Evolutionary conservation across 2,888 invertebrate genomes (phyloP), one percentile per base, ranked within the genome.

Genomic region (Sphaeridia pumilis): DNA sequence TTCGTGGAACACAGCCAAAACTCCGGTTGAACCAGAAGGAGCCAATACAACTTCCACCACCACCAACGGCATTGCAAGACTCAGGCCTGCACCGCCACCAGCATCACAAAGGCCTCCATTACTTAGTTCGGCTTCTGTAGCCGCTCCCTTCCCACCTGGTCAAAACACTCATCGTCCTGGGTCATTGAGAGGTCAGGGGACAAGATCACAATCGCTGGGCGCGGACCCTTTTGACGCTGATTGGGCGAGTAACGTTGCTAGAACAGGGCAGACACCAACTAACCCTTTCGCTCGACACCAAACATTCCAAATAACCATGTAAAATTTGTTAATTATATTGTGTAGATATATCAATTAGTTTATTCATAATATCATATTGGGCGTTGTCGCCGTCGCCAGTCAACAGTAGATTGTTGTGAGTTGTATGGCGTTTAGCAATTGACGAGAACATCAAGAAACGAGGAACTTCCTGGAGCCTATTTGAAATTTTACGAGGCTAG

Each of bases 151-250:
- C 14, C 21, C 17, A 20, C 28, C 28, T 31, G 34, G 36, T n/a
- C 41, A 41, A 31, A 25, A 42, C 5, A 17, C 36, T 20, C n/a
- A 17, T 3, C 24, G 45, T n/a, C 45, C 45, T n/a, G 51, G 46
- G 22, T 60, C 59, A 51, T 58, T 63, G 43, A 62, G 58, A 52
- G 65, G 56, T n/a, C 60, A 63, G 7, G 51, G 56, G 14, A 42
- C 52, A 10, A 52, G 65, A 47, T 61, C 62, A 28, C 62, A 61
- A 49, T 65, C 52, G 45, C 60, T 55, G 67, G 75, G 20, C n/a
- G 59, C 55, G 14, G 84, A 87, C 72, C 87, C 87, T 0, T 87
- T 87, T 68, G 85, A 87, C 68, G 85, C 86, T 14, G 86, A 86
- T 65, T 87, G 87, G 86, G 87, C 82, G 1, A 79, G 80, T 52